phyloP scores from a whole-genome alignment of 2,797 vertebrate genomes.

The Pogonophryne albipinna region DNA sequence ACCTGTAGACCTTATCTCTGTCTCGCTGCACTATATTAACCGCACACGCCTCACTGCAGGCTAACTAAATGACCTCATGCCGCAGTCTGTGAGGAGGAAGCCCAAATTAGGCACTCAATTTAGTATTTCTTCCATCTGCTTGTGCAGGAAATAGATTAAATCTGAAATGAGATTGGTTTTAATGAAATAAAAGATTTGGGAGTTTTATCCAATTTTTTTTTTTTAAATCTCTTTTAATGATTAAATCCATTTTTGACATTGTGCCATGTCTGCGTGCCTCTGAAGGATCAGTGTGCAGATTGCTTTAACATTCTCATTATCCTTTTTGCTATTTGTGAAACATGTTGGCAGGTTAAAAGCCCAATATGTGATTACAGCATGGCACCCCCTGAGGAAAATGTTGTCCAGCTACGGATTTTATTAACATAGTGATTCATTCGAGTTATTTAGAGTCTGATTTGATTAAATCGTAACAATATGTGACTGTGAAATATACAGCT shows the following conservation, averaged over 20 bases:
- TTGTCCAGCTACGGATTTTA: conserved; percentile 37
- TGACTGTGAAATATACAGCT: not conserved
- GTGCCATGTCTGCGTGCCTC: conserved; percentile 68
- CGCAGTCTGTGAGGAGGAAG: conserved; percentile 60
- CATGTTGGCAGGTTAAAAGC: conserved; percentile 70
- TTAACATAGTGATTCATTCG: conserved; percentile 31
- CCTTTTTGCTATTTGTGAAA: conserved; percentile 70
- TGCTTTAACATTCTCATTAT: conserved; percentile 76
- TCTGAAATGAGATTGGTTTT: conserved; percentile 76
- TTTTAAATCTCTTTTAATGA: conserved; percentile 72
- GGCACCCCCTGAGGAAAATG: conserved; percentile 41
- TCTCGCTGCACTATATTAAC: conserved; percentile 48
- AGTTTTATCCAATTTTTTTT: conserved; percentile 68
- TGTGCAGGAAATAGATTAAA: conserved; percentile 81
- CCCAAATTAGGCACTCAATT: conserved; percentile 68
- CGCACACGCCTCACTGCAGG: conserved; percentile 56
- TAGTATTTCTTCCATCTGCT: conserved; percentile 73
- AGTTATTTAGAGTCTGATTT: conserved; percentile 19
- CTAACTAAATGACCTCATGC: conserved; percentile 67
- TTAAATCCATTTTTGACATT: conserved; percentile 78
- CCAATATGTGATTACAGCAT: conserved; percentile 52
- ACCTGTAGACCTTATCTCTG: conserved; percentile 54
- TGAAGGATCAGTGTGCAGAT: conserved; percentile 76
- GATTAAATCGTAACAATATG: conserved; percentile 12
- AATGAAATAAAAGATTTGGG: conserved; percentile 79